Conservation (phyloP, 2,888 invertebrate species). For the Sipha maydis region DNA sequence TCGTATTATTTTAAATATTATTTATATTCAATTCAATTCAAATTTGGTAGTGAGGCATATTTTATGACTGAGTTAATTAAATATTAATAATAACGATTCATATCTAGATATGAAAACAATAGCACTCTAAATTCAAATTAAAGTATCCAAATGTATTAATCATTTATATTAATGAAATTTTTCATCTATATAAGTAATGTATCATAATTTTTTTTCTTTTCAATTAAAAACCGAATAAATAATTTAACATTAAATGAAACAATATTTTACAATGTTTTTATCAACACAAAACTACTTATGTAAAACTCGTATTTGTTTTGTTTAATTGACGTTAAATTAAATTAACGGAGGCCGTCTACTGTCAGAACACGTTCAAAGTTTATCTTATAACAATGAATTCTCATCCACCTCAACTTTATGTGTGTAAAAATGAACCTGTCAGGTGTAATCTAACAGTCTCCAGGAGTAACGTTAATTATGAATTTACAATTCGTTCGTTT, state of each 20-base stretch:
- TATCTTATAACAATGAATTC: slow-evolving; percentile 39
- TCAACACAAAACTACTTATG: background rate
- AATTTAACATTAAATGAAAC: slow-evolving; percentile 12
- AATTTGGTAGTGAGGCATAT: background rate
- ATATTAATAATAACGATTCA: slow-evolving; percentile 3
- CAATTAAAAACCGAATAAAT: background rate
- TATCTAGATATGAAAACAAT: background rate
- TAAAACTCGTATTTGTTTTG: slow-evolving; percentile 5
- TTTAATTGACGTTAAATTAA: slow-evolving; percentile 46
- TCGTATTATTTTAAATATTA: too few species aligned
- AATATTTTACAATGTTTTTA: slow-evolving; percentile 13
- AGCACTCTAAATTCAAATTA: too few species aligned
- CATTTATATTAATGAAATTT: too few species aligned
- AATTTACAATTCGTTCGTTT: background rate
- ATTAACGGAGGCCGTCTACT: slow-evolving; percentile 23
- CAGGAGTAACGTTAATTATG: slow-evolving; percentile 24
- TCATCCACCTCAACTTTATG: slow-evolving; percentile 24
- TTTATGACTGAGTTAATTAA: background rate
- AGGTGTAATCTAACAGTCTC: slow-evolving; percentile 29
- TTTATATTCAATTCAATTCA: background rate
- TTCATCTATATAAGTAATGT: too few species aligned
- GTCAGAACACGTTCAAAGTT: slow-evolving; percentile 46
- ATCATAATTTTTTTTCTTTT: too few species aligned
- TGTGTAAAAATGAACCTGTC: slow-evolving; percentile 46
- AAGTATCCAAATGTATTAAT: too few species aligned